Evolutionary conservation across 1,140 invertebrate species (phyloP), one percentile per base, ranked within the genome.

Genomic region (Hesperophylax magnus): DNA sequence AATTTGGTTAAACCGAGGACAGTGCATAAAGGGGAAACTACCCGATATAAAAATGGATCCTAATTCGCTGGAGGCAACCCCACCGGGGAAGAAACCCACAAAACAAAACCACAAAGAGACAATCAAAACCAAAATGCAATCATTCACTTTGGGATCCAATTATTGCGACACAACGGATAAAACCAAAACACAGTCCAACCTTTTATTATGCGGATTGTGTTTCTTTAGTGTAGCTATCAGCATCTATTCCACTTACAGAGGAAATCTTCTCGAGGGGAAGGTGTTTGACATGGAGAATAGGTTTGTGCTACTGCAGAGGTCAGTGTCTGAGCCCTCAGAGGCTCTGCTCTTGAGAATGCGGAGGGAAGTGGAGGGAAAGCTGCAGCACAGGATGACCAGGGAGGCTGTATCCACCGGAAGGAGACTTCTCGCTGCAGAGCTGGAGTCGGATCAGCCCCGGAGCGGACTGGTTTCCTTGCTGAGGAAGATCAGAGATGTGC

Each of bases 381-480:
- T 84, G 53, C 77, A 84, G 69, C 72, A 75, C 69, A 79, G 82
- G 77, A 84, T 84, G 69, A 67, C 80, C 22, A 81, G 82, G 77
- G 79, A 84, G 63, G 82, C 82, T 2, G 82, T 78, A 7, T 77
- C 82, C 63, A 81, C 82, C 5, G 82, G 82, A 6, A 76, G 82
- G 78, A 67, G 82, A 47, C 61, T 84, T n/a, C 63, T 84, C 56
- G 54, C 61, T 31, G 79, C 77, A 0, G 80, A 84, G 58, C 80
- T 84, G 79, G 78, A 80, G 72, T 69, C 81, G 39, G 71, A 63
- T 11, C 27, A 61, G 47, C 60, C 78, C 11, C 22, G 53, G 14
- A 61, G 71, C 2, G 78, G 63, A 6, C 47, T 83, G 22, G 77
- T 65, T 24, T 65, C 67, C 39, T 53, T 84, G 77, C 24, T 84